Evolutionary conservation across 2,888 invertebrate genomes (phyloP), one percentile per base, ranked within the genome.

Genomic region (Blastobasis lacticolella): DNA sequence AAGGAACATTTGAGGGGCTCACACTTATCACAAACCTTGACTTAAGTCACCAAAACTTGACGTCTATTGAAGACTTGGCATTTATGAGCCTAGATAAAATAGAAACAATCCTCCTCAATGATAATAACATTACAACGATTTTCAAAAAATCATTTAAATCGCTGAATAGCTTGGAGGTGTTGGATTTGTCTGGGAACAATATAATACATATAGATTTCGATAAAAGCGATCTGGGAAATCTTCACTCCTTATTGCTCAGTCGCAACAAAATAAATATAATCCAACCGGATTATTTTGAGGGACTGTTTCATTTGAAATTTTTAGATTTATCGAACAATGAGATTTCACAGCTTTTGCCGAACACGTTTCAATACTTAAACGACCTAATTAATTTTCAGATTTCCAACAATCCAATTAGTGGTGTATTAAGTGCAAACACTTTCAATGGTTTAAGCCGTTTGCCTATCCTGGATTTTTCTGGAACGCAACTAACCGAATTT

Each of bases 321-420:
- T 67, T 85, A 49, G 79, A 83, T 66, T 52, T 84, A 37, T 75
- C 81, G 9, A 57, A 71, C 48, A 85, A 85, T 52, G 67, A 73
- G 47, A 77, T 84, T 50, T 55, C 71, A 1, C 54, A 57, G 38
- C 59, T 84, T 9, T 68, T 71, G 52, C 52, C 66, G 2, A 65
- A 69, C 52, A 71, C 74, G 9, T 83, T 83, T 55, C 50, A 58
- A 43, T 62, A 66, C 2, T 54, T 81, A 7, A 59, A 54, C 36
- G 63, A 64, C 53, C 63, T 84, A 42, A 62, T 66, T n/a, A 70
- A 62, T 56, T 70, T 85, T 50, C 57, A 70, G 64, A 64, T 84
- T 40, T 71, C 72, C 6, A 67, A 71, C 38, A 84, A 83, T 60
- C 77, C 78, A 5, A 53, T 82, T 23, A 59, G 52, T 45, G 75